Evolutionary conservation across 2,888 invertebrate genomes (phyloP).

Genomic region (Morpho deidamia): DNA sequence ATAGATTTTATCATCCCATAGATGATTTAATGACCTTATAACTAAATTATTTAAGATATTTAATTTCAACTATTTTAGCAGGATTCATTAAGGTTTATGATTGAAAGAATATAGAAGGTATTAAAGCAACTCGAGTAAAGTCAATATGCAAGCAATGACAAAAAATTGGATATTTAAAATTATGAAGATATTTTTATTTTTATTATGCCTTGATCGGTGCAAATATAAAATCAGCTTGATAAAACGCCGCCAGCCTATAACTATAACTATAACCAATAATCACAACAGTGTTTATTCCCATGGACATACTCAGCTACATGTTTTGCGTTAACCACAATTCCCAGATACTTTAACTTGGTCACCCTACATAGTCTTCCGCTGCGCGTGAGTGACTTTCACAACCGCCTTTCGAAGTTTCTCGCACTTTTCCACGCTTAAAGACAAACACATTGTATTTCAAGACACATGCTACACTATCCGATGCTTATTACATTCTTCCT

Average conservation of each 20-base stretch:
- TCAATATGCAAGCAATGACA: too few relatives aligned
- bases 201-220: too few relatives aligned
- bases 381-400: conserved; percentile 54
- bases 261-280: neutral
- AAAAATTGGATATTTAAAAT: too few relatives aligned
- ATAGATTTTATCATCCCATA: too few relatives aligned
- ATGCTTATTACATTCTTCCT: neutral
- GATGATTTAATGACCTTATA: too few relatives aligned
- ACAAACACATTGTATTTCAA: conserved; percentile 27
- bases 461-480: neutral
- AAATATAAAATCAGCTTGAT: neutral
- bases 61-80: too few relatives aligned
- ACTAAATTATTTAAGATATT: too few relatives aligned
- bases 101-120: too few relatives aligned
- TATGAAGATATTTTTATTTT: too few relatives aligned
- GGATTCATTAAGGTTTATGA: too few relatives aligned
- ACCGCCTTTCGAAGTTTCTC: conserved; percentile 52
- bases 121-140: too few relatives aligned
- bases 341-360: conserved; percentile 35
- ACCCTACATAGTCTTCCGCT: conserved; percentile 43
- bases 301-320: conserved; percentile 9
- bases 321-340: conserved; percentile 27
- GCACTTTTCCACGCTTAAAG: conserved; percentile 42
- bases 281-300: conserved; percentile 15
- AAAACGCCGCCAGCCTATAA: neutral